Conservation (phyloP, 92 coral and sea anemone genomes). For the Scolanthus callimorphus region DNA sequence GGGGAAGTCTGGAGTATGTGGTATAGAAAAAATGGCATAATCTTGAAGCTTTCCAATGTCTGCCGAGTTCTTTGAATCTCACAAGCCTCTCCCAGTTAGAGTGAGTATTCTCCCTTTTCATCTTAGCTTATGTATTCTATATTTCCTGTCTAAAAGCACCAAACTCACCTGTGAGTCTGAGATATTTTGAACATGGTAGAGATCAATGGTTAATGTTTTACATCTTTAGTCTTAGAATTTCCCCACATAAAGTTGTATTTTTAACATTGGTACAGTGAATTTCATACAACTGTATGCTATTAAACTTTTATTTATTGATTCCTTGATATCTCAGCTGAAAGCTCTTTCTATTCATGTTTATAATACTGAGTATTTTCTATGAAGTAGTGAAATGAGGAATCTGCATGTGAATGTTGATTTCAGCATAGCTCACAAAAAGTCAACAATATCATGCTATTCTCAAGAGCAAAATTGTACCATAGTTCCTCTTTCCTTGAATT, state of each 20-base stretch:
- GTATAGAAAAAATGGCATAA: not conserved
- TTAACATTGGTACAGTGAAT: not conserved
- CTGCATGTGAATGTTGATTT: too few species aligned
- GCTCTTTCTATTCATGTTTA: not conserved
- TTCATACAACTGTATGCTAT: not conserved
- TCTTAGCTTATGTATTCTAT: not conserved
- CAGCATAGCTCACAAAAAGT: too few species aligned
- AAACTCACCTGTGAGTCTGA: not conserved
- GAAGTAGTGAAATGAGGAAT: too few species aligned
- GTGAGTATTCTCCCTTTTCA: conserved; percentile 30
- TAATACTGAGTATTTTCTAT: not conserved
- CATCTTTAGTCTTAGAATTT: not conserved
- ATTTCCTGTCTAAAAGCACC: not conserved
- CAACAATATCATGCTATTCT: too few species aligned
- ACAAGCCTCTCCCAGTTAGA: conserved; percentile 40
- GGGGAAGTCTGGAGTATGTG: conserved; percentile 27
- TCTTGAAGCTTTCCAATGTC: conserved; percentile 31
- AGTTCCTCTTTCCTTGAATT: too few species aligned
- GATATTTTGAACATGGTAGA: not conserved
- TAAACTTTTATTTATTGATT: not conserved
- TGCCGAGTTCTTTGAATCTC: conserved; percentile 31
- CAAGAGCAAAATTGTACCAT: too few species aligned
- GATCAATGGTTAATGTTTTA: conserved; percentile 3
- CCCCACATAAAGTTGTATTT: conserved; percentile 1
- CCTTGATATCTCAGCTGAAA: not conserved